Evolutionary conservation across 1,140 invertebrate species (phyloP).

Genomic region (Asbolus verrucosus): DNA sequence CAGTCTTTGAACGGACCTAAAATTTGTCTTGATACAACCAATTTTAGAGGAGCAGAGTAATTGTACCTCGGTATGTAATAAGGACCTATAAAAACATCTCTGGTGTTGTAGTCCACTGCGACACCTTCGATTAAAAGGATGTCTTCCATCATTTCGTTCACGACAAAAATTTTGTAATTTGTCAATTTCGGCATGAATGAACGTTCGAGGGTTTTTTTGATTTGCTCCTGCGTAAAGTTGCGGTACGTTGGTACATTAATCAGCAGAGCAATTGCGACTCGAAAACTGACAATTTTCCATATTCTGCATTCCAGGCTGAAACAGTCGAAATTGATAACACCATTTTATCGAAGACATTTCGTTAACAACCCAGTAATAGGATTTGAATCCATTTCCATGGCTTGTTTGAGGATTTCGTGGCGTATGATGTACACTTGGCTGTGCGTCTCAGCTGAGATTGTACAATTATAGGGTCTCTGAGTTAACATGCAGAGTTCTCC

Average conservation of each 20-base stretch:
- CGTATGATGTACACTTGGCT: constrained; percentile 43
- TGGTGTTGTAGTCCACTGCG: constrained; percentile 44
- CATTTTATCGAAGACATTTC: constrained; percentile 7
- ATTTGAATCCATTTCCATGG: constrained; percentile 20
- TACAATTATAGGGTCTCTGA: constrained; percentile 40
- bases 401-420: constrained; percentile 15
- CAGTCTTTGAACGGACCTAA: constrained; percentile 31
- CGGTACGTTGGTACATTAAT: constrained; percentile 47
- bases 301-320: constrained; percentile 49
- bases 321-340: background rate
- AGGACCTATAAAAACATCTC: constrained; percentile 46
- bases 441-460: constrained; percentile 42
- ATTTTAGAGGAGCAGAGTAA: too few relatives aligned
- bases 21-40: background rate
- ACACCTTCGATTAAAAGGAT: constrained; percentile 50
- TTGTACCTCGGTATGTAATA: constrained; percentile 46
- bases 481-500: constrained; percentile 47
- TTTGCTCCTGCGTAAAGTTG: constrained; percentile 54
- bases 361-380: background rate
- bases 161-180: constrained; percentile 21
- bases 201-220: constrained; percentile 53
- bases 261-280: constrained; percentile 48
- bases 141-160: constrained; percentile 49
- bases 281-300: constrained; percentile 54
- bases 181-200: constrained; percentile 53